These are phyloP conservation scores for Lophius piscatorius DNA, from an alignment of 2,113 vertebrate genomes.

Conservation along the genomic window DNA sequence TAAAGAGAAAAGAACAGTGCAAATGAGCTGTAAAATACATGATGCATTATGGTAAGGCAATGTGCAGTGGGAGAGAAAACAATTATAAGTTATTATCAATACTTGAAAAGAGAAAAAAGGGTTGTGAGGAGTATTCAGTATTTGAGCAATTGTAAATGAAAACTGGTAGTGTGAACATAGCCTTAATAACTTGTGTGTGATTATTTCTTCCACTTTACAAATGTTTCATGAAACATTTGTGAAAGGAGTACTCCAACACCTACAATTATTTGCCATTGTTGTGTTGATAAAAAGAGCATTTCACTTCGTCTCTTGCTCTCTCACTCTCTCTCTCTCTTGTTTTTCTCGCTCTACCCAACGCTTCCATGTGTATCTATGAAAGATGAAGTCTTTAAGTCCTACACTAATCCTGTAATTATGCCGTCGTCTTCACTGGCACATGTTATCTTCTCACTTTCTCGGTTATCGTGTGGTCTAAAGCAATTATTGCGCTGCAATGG, in stretches of 20 bases:
- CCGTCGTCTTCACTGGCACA: conserved; percentile 58
- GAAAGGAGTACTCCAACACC: conserved; percentile 15
- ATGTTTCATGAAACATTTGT: too few species aligned
- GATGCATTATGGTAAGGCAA: too few species aligned
- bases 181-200: too few species aligned
- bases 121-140: too few species aligned
- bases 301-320: background rate
- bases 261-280: conserved; percentile 25
- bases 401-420: conserved; percentile 75
- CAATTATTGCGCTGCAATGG: conserved; percentile 86
- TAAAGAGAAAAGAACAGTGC: too few species aligned
- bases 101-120: too few species aligned
- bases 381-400: conserved; percentile 64
- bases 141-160: too few species aligned
- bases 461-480: conserved; percentile 83
- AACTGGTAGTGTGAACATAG: too few species aligned
- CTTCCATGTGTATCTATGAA: conserved; percentile 50
- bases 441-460: conserved; percentile 80
- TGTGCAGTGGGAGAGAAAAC: too few species aligned
- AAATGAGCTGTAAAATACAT: too few species aligned
- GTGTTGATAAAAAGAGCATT: conserved; percentile 12
- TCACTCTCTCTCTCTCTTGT: background rate
- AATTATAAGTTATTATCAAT: too few species aligned
- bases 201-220: too few species aligned
- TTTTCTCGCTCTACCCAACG: background rate